These are phyloP conservation scores for Eriosoma lanigerum DNA, from an alignment of 1,140 invertebrate genomes.

Conservation along the genomic window DNA sequence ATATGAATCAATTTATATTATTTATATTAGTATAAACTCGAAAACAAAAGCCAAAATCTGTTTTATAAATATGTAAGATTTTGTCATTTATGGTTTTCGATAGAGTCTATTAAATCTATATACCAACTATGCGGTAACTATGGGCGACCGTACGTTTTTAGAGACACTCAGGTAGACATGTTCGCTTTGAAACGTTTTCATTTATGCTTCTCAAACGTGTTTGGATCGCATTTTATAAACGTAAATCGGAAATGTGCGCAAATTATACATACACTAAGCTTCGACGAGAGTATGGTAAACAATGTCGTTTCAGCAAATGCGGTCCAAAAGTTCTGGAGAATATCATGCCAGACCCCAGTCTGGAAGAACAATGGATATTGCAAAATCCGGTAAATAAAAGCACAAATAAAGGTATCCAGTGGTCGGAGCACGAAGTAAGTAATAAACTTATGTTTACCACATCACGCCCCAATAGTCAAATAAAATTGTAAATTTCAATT, in stretches of 20 bases:
- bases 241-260: neutral
- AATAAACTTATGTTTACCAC: too few species aligned
- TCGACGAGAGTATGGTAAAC: conserved; percentile 20
- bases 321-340: neutral
- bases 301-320: neutral
- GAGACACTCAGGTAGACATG: too few species aligned
- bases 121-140: neutral
- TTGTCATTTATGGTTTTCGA: too few species aligned
- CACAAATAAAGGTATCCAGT: neutral
- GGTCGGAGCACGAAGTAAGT: conserved; percentile 34
- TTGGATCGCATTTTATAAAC: neutral
- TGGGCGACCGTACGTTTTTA: neutral
- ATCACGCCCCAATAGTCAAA: too few species aligned
- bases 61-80: too few species aligned
- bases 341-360: neutral
- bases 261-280: conserved; percentile 25
- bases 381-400: neutral
- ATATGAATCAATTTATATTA: too few species aligned
- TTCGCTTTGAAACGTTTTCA: too few species aligned
- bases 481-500: too few species aligned
- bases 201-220: too few species aligned
- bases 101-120: neutral
- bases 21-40: too few species aligned
- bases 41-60: too few species aligned
- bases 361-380: conserved; percentile 12